These are phyloP conservation scores for Nyctibius grandis DNA, from an alignment of 2,797 vertebrate genomes.

Conservation along the genomic window DNA sequence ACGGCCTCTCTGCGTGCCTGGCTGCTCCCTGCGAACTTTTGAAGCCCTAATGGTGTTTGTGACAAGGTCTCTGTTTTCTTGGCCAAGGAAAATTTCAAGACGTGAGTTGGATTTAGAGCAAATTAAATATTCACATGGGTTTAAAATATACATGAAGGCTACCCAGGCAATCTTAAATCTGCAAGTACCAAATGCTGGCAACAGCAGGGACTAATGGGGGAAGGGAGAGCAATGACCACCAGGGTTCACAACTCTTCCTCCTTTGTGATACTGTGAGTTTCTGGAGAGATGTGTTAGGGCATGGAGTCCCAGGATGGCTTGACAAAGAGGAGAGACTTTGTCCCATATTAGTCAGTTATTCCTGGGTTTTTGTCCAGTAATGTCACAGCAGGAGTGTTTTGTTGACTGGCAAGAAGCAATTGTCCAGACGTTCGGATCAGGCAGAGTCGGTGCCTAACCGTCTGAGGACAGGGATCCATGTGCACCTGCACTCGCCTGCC, in stretches of 20 bases:
- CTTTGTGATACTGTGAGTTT: neutral
- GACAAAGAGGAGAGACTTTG: neutral
- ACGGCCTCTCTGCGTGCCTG: neutral
- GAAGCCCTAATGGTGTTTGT: neutral
- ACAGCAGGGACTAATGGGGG: neutral
- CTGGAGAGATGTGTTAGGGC: neutral
- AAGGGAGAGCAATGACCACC: neutral
- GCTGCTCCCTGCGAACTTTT: neutral
- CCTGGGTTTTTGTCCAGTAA: neutral
- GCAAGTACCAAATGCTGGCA: neutral
- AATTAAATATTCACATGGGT: neutral
- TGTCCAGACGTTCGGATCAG: neutral
- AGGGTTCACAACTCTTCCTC: neutral
- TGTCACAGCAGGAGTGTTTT: neutral
- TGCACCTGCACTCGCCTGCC: rapidly evolving
- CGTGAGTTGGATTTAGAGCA: neutral
- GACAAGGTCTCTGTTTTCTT: neutral
- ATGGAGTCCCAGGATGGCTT: neutral
- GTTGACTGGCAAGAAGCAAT: neutral
- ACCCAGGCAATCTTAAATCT: neutral
- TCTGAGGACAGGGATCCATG: neutral
- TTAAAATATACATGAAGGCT: neutral
- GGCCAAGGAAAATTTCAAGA: neutral
- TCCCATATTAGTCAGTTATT: neutral
- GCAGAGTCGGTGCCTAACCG: neutral